Evolutionary conservation across 2,888 invertebrate genomes (phyloP).

Genomic region (Tenthredo scrophulariae): DNA sequence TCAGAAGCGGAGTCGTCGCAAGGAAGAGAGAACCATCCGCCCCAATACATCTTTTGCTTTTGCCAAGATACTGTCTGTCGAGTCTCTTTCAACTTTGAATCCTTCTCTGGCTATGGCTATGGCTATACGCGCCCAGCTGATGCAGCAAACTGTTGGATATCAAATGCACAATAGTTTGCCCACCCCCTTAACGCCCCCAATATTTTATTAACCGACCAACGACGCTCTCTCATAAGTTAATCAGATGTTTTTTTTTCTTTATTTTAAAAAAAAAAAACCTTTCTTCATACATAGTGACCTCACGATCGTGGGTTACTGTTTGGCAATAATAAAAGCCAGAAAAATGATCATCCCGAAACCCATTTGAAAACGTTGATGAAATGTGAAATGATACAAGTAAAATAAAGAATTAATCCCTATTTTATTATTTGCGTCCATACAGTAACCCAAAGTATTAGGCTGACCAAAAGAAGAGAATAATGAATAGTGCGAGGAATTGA

Average conservation of each 20-base stretch:
- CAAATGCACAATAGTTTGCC: slow-evolving; percentile 76
- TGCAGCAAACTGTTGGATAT: slow-evolving; percentile 77
- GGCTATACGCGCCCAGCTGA: slow-evolving; percentile 70
- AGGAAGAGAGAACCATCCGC: slow-evolving; percentile 68
- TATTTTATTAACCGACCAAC: slow-evolving; percentile 27
- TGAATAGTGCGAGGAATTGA: slow-evolving; percentile 21
- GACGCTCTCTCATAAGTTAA: slow-evolving; percentile 7
- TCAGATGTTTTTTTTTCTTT: not conserved
- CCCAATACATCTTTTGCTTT: slow-evolving; percentile 69
- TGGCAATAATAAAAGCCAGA: slow-evolving; percentile 55
- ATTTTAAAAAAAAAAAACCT: not conserved
- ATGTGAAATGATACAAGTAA: not conserved
- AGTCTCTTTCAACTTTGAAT: slow-evolving; percentile 69
- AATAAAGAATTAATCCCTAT: not conserved
- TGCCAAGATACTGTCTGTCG: slow-evolving; percentile 62
- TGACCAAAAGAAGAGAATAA: slow-evolving; percentile 63
- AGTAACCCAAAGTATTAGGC: slow-evolving; percentile 66
- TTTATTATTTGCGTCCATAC: slow-evolving; percentile 60
- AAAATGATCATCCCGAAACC: not conserved
- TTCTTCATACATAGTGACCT: slow-evolving; percentile 2
- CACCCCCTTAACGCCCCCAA: slow-evolving; percentile 62
- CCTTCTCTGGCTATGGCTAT: slow-evolving; percentile 66
- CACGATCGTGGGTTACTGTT: slow-evolving; percentile 66
- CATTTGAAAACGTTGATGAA: not conserved
- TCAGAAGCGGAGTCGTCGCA: slow-evolving; percentile 73